phyloP scores from a whole-genome alignment of 2,797 vertebrate genomes.

The Neoniphon sammara region DNA sequence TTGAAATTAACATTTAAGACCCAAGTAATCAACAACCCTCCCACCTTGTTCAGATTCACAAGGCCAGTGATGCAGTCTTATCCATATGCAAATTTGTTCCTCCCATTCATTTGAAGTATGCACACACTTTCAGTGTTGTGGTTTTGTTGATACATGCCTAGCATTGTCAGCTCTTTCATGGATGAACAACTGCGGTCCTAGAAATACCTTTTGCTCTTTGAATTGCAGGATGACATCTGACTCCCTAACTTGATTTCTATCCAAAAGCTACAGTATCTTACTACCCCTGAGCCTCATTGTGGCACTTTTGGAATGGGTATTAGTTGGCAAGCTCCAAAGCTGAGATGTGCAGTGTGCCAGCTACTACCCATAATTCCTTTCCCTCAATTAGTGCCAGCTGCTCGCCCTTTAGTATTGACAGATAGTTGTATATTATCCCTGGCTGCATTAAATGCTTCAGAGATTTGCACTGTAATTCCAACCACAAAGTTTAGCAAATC shows the following conservation, averaged over 20 bases:
- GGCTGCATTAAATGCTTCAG: constrained; percentile 79
- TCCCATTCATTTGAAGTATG: neutral
- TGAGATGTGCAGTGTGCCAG: constrained; percentile 78
- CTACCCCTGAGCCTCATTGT: constrained; percentile 58
- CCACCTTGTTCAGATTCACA: too few species aligned
- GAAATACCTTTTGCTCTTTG: constrained; percentile 15
- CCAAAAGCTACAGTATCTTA: constrained; percentile 56
- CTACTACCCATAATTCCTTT: constrained; percentile 90
- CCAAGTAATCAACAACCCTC: too few species aligned
- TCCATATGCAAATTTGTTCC: neutral
- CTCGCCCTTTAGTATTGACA: constrained; percentile 85
- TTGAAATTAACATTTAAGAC: too few species aligned
- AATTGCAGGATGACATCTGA: constrained; percentile 46
- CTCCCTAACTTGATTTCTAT: constrained; percentile 51
- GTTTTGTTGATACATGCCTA: constrained; percentile 27
- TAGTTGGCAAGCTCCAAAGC: constrained; percentile 59
- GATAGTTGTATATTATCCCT: constrained; percentile 89
- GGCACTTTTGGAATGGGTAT: constrained; percentile 63
- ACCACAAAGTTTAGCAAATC: constrained; percentile 71
- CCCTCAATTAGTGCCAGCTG: constrained; percentile 89
- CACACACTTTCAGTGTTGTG: neutral
- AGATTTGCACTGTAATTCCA: constrained; percentile 81
- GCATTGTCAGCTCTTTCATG: constrained; percentile 39
- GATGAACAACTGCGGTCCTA: constrained; percentile 47
- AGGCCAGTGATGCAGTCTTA: too few species aligned